These are phyloP conservation scores for Ondatra zibethicus DNA, from an alignment of 2,113 vertebrate species.

Conservation along the genomic window DNA sequence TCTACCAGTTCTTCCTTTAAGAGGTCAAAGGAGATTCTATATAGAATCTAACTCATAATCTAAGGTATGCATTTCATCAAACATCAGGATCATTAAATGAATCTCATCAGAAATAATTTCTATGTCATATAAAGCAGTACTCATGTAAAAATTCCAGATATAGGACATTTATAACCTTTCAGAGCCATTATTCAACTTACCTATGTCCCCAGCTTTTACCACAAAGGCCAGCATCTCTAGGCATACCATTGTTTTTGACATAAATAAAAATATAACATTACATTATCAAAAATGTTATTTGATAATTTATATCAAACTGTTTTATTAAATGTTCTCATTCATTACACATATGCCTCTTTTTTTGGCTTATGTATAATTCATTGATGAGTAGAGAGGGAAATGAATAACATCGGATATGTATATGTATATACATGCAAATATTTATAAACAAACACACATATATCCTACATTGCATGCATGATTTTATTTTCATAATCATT, in stretches of 20 bases:
- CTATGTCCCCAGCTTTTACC: not conserved
- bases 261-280: not conserved
- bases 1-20: not conserved
- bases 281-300: not conserved
- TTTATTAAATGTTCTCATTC: not conserved
- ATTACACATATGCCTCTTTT: not conserved
- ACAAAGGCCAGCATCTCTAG: not conserved
- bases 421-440: not conserved
- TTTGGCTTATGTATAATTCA: not conserved
- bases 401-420: not conserved
- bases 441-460: not conserved
- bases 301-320: constrained; percentile 9
- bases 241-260: not conserved
- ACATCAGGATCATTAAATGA: not conserved
- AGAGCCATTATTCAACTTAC: not conserved
- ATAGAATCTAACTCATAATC: not conserved
- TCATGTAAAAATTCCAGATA: not conserved
- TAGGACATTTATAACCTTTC: not conserved
- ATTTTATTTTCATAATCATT: constrained; percentile 27
- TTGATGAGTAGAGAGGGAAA: not conserved
- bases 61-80: not conserved
- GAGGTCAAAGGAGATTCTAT: not conserved
- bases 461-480: not conserved
- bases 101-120: not conserved
- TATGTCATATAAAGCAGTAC: not conserved